Percentiles rank a stretch among this genome's conserved stretches.
Evolutionary conservation across 2,888 invertebrate genomes (phyloP).

Genomic region (Blastobasis adustella): DNA sequence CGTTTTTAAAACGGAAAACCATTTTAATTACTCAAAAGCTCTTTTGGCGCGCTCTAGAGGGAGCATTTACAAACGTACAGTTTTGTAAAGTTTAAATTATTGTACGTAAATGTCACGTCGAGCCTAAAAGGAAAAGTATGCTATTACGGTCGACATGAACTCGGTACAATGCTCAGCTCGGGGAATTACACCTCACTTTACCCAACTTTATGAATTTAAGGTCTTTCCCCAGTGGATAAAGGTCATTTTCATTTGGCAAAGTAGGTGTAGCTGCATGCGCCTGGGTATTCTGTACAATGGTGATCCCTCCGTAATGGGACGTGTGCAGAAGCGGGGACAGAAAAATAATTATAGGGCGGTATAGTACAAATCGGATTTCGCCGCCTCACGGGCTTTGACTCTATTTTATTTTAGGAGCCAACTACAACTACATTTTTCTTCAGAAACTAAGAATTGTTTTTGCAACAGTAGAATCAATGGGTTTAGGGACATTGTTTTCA

Average conservation of each 20-base stretch:
- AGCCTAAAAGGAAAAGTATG: conserved; percentile 38
- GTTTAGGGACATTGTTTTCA: too few species aligned
- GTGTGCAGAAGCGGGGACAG: conserved; percentile 29
- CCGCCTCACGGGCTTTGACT: conserved; percentile 14
- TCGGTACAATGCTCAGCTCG: background rate
- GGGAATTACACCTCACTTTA: too few species aligned
- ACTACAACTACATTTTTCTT: background rate
- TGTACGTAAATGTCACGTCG: background rate
- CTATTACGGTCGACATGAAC: conserved; percentile 26
- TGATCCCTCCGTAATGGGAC: conserved; percentile 57
- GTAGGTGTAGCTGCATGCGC: conserved; percentile 1
- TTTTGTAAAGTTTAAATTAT: too few species aligned
- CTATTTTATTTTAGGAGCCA: conserved; percentile 3
- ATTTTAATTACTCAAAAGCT: too few species aligned
- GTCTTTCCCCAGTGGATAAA: background rate
- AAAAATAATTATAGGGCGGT: conserved; percentile 44
- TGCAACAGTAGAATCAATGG: too few species aligned
- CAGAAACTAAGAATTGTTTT: too few species aligned
- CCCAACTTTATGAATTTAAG: too few species aligned
- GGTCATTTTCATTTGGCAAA: background rate
- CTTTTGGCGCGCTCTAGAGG: too few species aligned
- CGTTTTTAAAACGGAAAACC: too few species aligned
- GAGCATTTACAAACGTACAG: too few species aligned
- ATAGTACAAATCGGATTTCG: conserved; percentile 36
- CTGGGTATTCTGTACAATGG: conserved; percentile 24